phyloP scores from a whole-genome alignment of 1,140 invertebrate genomes.

The Drosophila ficusphila region DNA sequence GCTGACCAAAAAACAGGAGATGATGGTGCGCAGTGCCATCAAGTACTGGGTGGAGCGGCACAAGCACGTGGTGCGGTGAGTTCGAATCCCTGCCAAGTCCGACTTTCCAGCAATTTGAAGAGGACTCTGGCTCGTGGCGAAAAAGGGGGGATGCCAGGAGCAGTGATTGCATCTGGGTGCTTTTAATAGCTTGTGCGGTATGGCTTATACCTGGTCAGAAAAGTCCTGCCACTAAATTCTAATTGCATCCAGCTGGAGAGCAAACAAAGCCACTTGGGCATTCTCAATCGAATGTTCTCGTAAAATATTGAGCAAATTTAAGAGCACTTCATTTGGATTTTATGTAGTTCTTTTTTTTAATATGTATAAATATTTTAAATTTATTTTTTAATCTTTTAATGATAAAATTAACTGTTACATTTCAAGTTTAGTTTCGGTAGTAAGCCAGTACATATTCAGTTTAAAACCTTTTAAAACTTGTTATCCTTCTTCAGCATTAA shows the following conservation, averaged over 20 bases:
- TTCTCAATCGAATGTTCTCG: neutral
- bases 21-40: constrained; percentile 92
- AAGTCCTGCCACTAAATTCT: neutral
- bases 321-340: too few species aligned
- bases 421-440: too few species aligned
- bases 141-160: neutral
- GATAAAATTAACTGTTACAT: too few species aligned
- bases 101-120: constrained; percentile 19
- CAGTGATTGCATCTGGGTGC: constrained; percentile 15
- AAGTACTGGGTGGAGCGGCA: constrained; percentile 95
- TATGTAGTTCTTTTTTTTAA: too few species aligned
- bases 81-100: constrained; percentile 19
- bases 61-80: constrained; percentile 92
- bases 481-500: neutral
- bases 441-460: too few species aligned
- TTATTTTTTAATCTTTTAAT: neutral
- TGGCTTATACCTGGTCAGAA: neutral
- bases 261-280: neutral
- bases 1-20: constrained; percentile 91
- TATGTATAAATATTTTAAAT: neutral
- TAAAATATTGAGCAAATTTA: too few species aligned
- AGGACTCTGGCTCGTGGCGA: neutral
- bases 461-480: too few species aligned
- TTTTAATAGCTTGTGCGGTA: constrained; percentile 1
- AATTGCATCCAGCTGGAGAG: constrained; percentile 12